These are phyloP conservation scores for Iphiclides podalirius DNA, from an alignment of 2,888 invertebrate genomes.

Conservation along the genomic window DNA sequence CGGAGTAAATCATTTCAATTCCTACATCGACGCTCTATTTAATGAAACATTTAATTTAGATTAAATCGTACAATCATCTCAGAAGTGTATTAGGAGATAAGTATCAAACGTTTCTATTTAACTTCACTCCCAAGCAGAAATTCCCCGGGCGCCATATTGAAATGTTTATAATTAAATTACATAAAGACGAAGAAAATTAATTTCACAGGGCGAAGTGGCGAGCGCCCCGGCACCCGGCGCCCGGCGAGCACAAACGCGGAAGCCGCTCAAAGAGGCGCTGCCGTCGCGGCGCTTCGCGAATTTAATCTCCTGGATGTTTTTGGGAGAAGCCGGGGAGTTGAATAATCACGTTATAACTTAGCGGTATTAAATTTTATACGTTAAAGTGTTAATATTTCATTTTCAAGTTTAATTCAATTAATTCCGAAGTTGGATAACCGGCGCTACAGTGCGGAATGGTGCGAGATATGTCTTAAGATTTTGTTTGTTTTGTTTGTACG, in stretches of 20 bases:
- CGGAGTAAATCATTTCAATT: background rate
- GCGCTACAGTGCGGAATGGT: slow-evolving; percentile 18
- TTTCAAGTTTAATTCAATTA: slow-evolving; percentile 80
- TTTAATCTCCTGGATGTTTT: slow-evolving; percentile 79
- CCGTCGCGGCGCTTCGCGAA: slow-evolving; percentile 53
- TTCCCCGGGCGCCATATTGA: slow-evolving; percentile 79
- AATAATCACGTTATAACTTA: slow-evolving; percentile 80
- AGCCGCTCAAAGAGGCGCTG: slow-evolving; percentile 68
- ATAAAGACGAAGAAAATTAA: slow-evolving; percentile 81
- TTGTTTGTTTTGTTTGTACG: no score
- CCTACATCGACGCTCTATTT: slow-evolving; percentile 30
- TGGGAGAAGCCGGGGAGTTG: slow-evolving; percentile 74
- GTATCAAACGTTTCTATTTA: slow-evolving; percentile 80
- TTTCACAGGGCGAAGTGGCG: slow-evolving; percentile 77
- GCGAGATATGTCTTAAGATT: slow-evolving; percentile 26
- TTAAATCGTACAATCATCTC: slow-evolving; percentile 72
- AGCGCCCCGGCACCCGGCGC: slow-evolving; percentile 37
- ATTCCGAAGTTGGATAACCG: slow-evolving; percentile 68
- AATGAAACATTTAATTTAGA: slow-evolving; percentile 60
- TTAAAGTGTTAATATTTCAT: slow-evolving; percentile 81
- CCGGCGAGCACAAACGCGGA: slow-evolving; percentile 59
- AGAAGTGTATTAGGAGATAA: slow-evolving; percentile 78
- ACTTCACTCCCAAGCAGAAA: slow-evolving; percentile 74
- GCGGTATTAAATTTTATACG: slow-evolving; percentile 79
- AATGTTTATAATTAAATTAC: slow-evolving; percentile 81